Conservation (phyloP, 2,113 vertebrate species). For the Nothobranchius kuhntae region DNA sequence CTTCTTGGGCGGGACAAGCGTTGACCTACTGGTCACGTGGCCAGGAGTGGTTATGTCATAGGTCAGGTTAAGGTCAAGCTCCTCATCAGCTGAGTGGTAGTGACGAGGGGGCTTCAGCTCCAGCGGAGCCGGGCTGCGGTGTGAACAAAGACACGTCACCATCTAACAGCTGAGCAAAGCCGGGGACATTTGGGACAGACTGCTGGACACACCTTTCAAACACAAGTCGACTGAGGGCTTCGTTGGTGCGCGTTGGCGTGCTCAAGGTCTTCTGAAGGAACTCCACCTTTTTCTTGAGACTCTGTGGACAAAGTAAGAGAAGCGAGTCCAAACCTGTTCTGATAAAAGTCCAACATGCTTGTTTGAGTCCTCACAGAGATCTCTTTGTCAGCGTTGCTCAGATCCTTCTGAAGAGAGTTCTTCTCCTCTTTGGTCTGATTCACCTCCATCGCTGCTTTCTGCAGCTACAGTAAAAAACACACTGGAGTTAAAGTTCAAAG, state of each 20-base stretch:
- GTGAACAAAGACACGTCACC: background rate
- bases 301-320: slow-evolving; percentile 73
- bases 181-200: background rate
- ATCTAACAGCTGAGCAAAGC: background rate
- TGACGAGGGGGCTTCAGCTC: slow-evolving; percentile 84
- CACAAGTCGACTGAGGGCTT: slow-evolving; percentile 89
- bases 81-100: slow-evolving; percentile 74
- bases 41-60: slow-evolving; percentile 88
- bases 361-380: slow-evolving; percentile 79
- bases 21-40: slow-evolving; percentile 60
- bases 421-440: slow-evolving; percentile 83
- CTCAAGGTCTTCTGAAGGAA: slow-evolving; percentile 93
- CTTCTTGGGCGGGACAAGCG: slow-evolving; percentile 78
- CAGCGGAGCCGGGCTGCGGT: slow-evolving; percentile 83
- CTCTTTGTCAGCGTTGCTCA: slow-evolving; percentile 89
- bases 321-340: background rate
- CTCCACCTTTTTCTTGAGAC: slow-evolving; percentile 92
- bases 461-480: slow-evolving; percentile 75
- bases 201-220: slow-evolving; percentile 87
- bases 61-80: slow-evolving; percentile 86
- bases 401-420: slow-evolving; percentile 86
- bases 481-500: no score
- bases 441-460: slow-evolving; percentile 80
- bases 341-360: background rate
- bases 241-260: slow-evolving; percentile 85